Percentiles rank a stretch among this genome's conserved stretches.
Conservation (phyloP, 2,113 vertebrate species). For the Larimichthys polyactis region DNA sequence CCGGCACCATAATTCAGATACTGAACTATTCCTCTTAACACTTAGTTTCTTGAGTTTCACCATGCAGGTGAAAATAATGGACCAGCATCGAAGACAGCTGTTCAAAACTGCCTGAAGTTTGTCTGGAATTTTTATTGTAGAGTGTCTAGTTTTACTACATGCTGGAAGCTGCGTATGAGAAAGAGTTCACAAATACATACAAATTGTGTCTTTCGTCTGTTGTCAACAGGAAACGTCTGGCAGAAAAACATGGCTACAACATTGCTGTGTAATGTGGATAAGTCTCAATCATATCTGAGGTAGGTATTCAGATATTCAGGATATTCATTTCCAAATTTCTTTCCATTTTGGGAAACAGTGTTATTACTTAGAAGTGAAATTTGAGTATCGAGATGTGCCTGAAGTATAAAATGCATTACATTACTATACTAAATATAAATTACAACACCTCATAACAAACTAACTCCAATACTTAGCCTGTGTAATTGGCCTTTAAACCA, state of each 20-base stretch:
- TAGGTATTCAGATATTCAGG: not conserved
- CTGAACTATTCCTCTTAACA: not conserved
- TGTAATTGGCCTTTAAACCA: not conserved
- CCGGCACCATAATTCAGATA: not conserved
- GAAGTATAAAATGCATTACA: not conserved
- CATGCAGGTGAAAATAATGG: not conserved
- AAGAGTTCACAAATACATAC: not conserved
- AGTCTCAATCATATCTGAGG: slow-evolving; percentile 12
- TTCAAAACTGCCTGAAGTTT: not conserved
- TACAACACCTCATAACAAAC: not conserved
- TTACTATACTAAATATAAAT: not conserved
- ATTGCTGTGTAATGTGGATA: slow-evolving; percentile 20
- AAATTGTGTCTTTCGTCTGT: not conserved
- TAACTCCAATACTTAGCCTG: not conserved
- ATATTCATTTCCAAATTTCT: not conserved
- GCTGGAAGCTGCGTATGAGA: not conserved
- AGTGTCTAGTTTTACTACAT: not conserved
- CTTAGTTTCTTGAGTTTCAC: not conserved
- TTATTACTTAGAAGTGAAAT: not conserved
- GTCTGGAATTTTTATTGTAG: no score
- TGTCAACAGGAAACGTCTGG: slow-evolving; percentile 45
- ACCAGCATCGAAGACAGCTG: not conserved
- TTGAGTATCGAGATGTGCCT: not conserved
- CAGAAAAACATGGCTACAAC: slow-evolving; percentile 14
- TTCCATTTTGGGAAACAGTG: not conserved